Percentiles rank a stretch among this genome's conserved stretches.
Conservation (phyloP, 1,140 invertebrate species). For the Penaeus chinensis region DNA sequence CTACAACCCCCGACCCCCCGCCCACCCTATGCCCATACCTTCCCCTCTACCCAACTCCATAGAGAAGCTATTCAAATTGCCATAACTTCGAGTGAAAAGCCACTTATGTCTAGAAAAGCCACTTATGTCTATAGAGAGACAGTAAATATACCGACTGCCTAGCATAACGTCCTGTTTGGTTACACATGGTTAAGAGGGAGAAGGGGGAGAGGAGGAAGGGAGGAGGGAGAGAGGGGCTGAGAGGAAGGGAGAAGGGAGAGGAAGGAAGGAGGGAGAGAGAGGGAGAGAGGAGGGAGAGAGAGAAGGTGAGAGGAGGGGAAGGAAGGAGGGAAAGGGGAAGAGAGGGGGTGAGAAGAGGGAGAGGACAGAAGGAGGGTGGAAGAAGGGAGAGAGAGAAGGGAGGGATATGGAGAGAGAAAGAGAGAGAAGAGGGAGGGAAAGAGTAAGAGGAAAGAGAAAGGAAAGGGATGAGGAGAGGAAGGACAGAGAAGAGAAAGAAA, state of each 20-base stretch:
- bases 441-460: too few species aligned
- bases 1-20: too few species aligned
- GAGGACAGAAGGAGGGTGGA: too few species aligned
- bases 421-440: too few species aligned
- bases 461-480: too few species aligned
- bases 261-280: neutral
- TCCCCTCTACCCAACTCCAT: neutral
- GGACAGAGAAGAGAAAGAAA: too few species aligned
- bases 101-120: conserved; percentile 14
- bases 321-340: too few species aligned
- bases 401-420: too few species aligned
- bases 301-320: too few species aligned
- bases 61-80: neutral
- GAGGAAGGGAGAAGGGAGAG: neutral
- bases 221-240: neutral
- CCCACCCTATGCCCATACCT: neutral
- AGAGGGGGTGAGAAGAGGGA: too few species aligned
- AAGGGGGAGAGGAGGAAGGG: neutral
- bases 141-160: conserved; percentile 8
- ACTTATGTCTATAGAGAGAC: conserved; percentile 13
- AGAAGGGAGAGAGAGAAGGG: too few species aligned
- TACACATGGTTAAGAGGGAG: conserved; percentile 16
- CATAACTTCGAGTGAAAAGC: neutral
- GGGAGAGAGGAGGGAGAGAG: too few species aligned
- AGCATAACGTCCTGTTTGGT: conserved; percentile 14